Evolutionary conservation across 2,888 invertebrate species (phyloP).

Genomic region (Arctia plantaginis): DNA sequence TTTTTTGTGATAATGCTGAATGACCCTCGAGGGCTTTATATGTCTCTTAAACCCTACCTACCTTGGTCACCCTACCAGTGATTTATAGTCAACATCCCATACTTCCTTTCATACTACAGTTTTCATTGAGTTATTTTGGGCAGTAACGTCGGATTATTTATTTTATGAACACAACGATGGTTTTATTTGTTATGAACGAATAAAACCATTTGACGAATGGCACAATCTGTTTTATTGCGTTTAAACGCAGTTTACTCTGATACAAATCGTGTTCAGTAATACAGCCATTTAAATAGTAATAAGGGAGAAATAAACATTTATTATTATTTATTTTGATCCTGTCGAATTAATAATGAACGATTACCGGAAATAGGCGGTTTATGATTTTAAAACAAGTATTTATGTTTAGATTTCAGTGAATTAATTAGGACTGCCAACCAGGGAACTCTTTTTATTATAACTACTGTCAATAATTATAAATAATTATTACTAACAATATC

Average conservation of each 20-base stretch:
- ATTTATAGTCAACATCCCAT: slow-evolving; percentile 41
- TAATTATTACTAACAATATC: neutral
- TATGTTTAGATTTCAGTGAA: neutral
- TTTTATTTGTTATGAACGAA: slow-evolving; percentile 48
- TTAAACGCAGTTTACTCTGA: slow-evolving; percentile 37
- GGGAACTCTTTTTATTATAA: neutral
- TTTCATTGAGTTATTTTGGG: slow-evolving; percentile 60
- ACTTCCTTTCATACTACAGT: slow-evolving; percentile 40
- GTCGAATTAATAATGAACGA: slow-evolving; percentile 24
- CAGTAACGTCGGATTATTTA: slow-evolving; percentile 53
- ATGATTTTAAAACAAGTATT: neutral
- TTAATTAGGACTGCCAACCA: neutral
- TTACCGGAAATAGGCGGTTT: neutral
- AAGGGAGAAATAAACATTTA: too few species aligned
- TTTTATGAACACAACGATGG: slow-evolving; percentile 50
- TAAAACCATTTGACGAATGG: slow-evolving; percentile 54
- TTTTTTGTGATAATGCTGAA: neutral
- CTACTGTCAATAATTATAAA: neutral
- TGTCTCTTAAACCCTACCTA: slow-evolving; percentile 1
- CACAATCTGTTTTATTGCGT: slow-evolving; percentile 44
- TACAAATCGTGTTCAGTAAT: slow-evolving; percentile 32
- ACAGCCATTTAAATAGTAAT: slow-evolving; percentile 26
- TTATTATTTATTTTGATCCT: too few species aligned
- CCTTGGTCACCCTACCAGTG: slow-evolving; percentile 29
- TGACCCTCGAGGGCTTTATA: neutral